These are phyloP conservation scores for Amitus sp. DNA, from an alignment of 2,888 invertebrate species.

Conservation along the genomic window DNA sequence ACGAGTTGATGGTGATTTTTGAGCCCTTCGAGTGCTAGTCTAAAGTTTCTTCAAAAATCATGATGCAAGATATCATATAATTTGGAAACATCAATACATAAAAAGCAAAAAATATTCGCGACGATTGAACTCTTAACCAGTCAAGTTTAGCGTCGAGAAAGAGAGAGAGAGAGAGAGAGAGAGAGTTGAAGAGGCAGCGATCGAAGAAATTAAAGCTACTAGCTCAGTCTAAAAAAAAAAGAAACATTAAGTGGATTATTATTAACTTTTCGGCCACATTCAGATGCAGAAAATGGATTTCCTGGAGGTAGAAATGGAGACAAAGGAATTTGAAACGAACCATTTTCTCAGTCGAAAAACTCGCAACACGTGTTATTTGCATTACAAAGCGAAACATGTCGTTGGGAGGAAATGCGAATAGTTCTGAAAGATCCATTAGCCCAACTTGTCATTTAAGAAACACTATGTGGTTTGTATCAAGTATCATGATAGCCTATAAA, in stretches of 20 bases:
- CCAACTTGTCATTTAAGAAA: neutral
- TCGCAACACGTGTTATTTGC: neutral
- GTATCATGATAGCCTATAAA: conserved; percentile 3
- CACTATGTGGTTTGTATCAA: conserved; percentile 4
- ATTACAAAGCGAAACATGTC: neutral
- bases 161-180: too few relatives aligned
- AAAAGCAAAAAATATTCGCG: too few relatives aligned
- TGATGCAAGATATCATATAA: too few relatives aligned
- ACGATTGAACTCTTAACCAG: too few relatives aligned
- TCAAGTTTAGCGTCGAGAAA: too few relatives aligned
- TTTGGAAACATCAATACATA: too few relatives aligned
- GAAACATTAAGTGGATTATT: neutral
- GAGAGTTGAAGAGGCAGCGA: conserved; percentile 27
- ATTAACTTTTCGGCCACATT: too few relatives aligned
- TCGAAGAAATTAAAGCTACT: conserved; percentile 37
- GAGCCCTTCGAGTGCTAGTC: too few relatives aligned
- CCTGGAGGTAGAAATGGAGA: too few relatives aligned
- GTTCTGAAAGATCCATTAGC: neutral
- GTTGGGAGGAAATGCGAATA: neutral
- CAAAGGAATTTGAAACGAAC: too few relatives aligned
- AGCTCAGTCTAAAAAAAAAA: conserved; percentile 11
- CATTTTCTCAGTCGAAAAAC: neutral
- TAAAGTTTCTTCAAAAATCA: too few relatives aligned
- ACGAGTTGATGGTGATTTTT: too few relatives aligned
- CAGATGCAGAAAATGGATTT: neutral